Percentiles rank a stretch among this genome's conserved stretches.
phyloP scores from a whole-genome alignment of 2,113 vertebrate species.

The Cryptomyrus ogoouensis region DNA sequence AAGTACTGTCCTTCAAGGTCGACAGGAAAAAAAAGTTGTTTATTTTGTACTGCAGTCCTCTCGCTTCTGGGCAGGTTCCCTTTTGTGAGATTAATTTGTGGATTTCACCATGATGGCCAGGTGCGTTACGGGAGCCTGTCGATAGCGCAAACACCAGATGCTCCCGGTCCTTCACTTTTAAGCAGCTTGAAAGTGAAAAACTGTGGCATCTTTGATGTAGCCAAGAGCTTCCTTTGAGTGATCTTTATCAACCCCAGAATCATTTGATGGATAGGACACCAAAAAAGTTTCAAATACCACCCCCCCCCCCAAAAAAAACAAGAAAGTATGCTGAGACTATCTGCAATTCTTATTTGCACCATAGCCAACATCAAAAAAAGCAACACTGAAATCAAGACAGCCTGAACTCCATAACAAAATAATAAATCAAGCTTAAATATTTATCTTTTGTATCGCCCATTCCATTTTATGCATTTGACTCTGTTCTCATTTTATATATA shows the following conservation, averaged over 20 bases:
- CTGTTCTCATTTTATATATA: background rate
- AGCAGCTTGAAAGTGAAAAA: background rate
- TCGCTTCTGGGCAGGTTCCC: background rate
- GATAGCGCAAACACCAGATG: background rate
- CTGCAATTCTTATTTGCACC: background rate
- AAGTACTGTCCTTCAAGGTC: background rate
- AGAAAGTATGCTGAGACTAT: background rate
- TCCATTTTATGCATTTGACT: background rate
- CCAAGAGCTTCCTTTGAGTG: background rate
- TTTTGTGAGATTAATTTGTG: constrained; percentile 6
- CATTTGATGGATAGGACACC: background rate
- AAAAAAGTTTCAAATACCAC: background rate
- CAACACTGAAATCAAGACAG: background rate
- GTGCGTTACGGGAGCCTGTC: background rate
- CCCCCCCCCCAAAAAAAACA: background rate
- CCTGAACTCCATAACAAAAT: background rate
- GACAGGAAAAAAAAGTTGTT: background rate
- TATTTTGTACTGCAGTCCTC: background rate
- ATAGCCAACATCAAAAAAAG: background rate
- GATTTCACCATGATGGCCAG: background rate
- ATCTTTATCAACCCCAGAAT: background rate
- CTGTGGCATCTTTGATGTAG: background rate
- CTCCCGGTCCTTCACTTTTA: background rate
- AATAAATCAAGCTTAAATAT: background rate
- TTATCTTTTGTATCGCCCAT: background rate